Base-by-base conservation (phyloP, 2,797 vertebrate species). In the Acanthopagrus latus region DNA sequence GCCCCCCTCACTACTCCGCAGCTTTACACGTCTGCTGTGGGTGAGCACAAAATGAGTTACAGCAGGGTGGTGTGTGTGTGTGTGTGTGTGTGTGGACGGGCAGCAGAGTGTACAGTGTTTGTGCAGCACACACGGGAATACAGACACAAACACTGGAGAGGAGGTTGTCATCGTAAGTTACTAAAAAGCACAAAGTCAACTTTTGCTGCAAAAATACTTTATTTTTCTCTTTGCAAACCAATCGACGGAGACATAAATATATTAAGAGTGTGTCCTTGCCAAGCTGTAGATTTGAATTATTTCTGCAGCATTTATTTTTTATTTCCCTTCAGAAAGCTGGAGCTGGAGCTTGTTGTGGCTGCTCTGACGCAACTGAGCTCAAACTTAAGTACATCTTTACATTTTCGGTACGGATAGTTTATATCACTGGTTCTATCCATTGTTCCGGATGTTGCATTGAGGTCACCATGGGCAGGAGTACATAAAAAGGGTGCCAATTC, bases 191-290 rank as follows among this genome's bases (percentile, higher is more conserved):
- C 43, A 50, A 7, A 50, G 52, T 57, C 48, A 59, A 71, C 33
- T 56, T 64, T 41, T 25, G 12, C 46, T 16, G 43, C 23, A 81
- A 64, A 84, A 64, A 68, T 25, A 33, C 67, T 71, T 64, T 57
- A 52, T 65, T 57, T 71, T 51, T 64, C 29, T 48, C 59, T 58
- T 27, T 13, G 59, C 23, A 74, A 79, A 76, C 27, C 11, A 47
- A 81, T 85, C 3, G 4, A 87, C 84, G 56, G 9, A 60, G 16
- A 69, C 55, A 81, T 69, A 43, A 71, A 86, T 83, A 83, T 71
- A 74, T 41, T 20, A 72, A 64, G 25, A 67, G 29, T 7, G 8
- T 54, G 66, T 75, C 75, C 41, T 86, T 70, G 81, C 57, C 52
- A 44, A 60, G 56, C 56, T 51, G 14, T 27, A 74, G 7, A 76